Base-by-base conservation (phyloP, 2,888 invertebrate species). In the Dione vanillae region DNA sequence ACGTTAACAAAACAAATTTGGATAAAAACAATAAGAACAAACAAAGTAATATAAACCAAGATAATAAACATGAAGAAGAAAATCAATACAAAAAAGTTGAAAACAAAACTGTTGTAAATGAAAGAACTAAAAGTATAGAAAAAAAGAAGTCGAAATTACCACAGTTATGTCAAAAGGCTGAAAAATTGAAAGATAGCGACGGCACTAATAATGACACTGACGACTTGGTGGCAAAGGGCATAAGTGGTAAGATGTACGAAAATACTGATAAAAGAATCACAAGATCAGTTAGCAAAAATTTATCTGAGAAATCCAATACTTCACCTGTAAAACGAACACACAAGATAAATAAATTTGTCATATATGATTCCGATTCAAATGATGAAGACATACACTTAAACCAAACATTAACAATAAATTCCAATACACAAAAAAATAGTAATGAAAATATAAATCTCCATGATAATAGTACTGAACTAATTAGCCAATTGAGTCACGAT, bases 311-410 rank as follows among this genome's bases (percentile, higher is more conserved):
- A 62, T 69, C 68, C 37, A 71, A 69, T 19, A 65, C 43, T 11
- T 78, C 67, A 43, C 71, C 58, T 45, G 20, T 67, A 54, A 76
- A 71, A 52, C 82, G 77, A 76, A 65, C 76, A 9, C 81, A 77
- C 70, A 85, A 78, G 79, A 35, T 45, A 11, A 87, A 78, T 76
- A 87, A 84, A 71, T 54, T 76, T 2, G 66, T 85, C 35, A 77
- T 86, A 67, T 77, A 79, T 71, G 85, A 88, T 69, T 85, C 87
- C 0, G 89, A 89, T 71, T 85, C 87, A 59, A 71, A 68, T n/a
- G 74, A 66, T 45, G 71, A 68, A 27, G 65, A 37, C 27, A 45
- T 51, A 35, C 54, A 47, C 20, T 56, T 61, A 35, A 69, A 62
- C 45, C 11, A 16, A 6, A 1, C 37, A 3, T 19, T 20, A 16